Percentiles rank a stretch among this genome's conserved stretches.
phyloP scores from a whole-genome alignment of 2,113 vertebrate species.

The Helogale parvula region DNA sequence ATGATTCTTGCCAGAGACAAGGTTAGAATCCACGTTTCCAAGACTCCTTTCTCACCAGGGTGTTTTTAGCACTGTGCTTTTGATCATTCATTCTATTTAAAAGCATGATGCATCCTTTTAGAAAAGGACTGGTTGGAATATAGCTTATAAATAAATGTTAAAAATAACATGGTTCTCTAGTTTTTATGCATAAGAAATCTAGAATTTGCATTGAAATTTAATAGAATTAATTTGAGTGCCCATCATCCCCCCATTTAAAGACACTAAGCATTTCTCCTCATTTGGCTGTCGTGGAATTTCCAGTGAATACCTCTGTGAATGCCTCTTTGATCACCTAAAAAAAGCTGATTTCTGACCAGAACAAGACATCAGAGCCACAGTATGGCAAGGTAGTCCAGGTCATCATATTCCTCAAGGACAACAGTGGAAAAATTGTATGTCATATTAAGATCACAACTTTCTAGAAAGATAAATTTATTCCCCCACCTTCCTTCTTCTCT shows the following conservation, averaged over 20 bases:
- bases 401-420: background rate
- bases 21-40: background rate
- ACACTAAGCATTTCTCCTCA: background rate
- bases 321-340: background rate
- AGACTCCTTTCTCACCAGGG: background rate
- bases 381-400: background rate
- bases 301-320: background rate
- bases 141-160: background rate
- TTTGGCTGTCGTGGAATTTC: background rate
- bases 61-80: background rate
- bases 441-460: constrained; percentile 25
- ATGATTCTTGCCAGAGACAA: background rate
- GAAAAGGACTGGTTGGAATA: background rate
- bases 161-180: background rate
- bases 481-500: background rate
- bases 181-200: background rate
- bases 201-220: background rate
- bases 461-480: background rate
- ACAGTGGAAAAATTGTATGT: background rate
- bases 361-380: background rate
- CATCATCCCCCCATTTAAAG: background rate
- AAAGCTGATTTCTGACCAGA: background rate
- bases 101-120: background rate
- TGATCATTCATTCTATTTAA: background rate
- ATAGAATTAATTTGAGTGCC: background rate